Evolutionary conservation across 1,140 invertebrate genomes (phyloP), one percentile per base, ranked within the genome.

Genomic region (Frieseomelitta varia): DNA sequence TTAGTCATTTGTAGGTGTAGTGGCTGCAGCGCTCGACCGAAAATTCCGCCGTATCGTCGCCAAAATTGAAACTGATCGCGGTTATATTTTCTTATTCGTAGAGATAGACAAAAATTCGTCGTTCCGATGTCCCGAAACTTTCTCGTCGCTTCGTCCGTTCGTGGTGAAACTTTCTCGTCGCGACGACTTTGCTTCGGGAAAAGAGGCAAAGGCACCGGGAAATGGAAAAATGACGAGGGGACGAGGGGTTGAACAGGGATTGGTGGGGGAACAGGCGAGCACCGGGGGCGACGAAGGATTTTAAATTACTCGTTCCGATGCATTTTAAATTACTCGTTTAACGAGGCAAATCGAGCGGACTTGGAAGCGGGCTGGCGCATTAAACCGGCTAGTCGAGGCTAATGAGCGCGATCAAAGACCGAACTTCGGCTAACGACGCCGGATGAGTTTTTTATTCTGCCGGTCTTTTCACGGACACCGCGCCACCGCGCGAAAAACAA

Each of bases 251-350:
- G n/a, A n/a, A n/a, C n/a, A n/a, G n/a, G n/a, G n/a, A n/a, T n/a
- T n/a, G n/a, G n/a, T n/a, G n/a, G n/a, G n/a, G 10, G 3, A 34
- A 34, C 21, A 15, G 55, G 56, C 30, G 2, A 39, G 53, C 19
- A 56, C 12, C 27, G 17, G 17, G 56, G 19, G n/a, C 27, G 27
- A 14, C 67, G 75, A 83, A 63, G 81, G 55, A 79, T 83, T 83
- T 83, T 83, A 83, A 83, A 78, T 83, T 71, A 71, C 65, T 58
- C 27, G 27, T 78, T 71, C 19, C 67, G 75, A 83, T 71, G 81
- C 65, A 79, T 83, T 83, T 83, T 83, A 83, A 83, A 78, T 83
- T 71, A 71, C 65, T 58, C 67, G 75, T 77, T 77, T 79, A 83
- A 83, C 55, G 75, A 83, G 75, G 75, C 74, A 71, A 61, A 79